Evolutionary conservation across 1,140 invertebrate genomes (phyloP).

Genomic region (Vanessa tameamea): DNA sequence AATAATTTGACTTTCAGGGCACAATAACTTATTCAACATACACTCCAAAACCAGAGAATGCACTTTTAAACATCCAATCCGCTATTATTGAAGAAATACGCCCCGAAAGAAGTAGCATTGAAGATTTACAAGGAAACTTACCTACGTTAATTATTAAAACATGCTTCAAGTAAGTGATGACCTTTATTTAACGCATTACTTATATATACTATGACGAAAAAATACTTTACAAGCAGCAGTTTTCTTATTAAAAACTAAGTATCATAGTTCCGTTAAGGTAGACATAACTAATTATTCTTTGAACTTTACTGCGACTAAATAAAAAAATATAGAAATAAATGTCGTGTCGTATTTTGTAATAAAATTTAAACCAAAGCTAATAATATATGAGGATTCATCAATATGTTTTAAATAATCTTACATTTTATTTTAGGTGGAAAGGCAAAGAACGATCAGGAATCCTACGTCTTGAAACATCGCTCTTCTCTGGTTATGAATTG

Average conservation of each 20-base stretch:
- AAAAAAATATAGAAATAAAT: no score
- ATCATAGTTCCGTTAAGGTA: no score
- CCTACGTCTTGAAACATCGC: slow-evolving; percentile 82
- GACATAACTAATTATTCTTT: no score
- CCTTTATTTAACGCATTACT: no score
- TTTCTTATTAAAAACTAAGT: no score
- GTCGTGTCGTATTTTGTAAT: no score
- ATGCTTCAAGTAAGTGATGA: slow-evolving; percentile 80
- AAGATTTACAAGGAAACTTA: slow-evolving; percentile 83
- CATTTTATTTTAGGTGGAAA: slow-evolving; percentile 80
- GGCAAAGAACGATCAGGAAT: slow-evolving; percentile 81
- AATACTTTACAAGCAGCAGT: no score
- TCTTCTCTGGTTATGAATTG: slow-evolving; percentile 84
- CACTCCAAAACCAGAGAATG: slow-evolving; percentile 78
- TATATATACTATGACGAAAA: no score
- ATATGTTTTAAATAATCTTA: background rate
- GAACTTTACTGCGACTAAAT: no score
- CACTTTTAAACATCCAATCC: slow-evolving; percentile 81
- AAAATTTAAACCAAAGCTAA: no score
- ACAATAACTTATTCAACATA: slow-evolving; percentile 83
- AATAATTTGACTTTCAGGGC: slow-evolving; percentile 56
- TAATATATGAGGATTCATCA: background rate
- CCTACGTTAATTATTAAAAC: slow-evolving; percentile 82
- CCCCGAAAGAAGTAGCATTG: slow-evolving; percentile 81
- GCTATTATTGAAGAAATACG: slow-evolving; percentile 82